Percentiles rank a stretch among this genome's conserved stretches.
Evolutionary conservation across 2,888 invertebrate genomes (phyloP).

Genomic region (Pheosia gnoma): DNA sequence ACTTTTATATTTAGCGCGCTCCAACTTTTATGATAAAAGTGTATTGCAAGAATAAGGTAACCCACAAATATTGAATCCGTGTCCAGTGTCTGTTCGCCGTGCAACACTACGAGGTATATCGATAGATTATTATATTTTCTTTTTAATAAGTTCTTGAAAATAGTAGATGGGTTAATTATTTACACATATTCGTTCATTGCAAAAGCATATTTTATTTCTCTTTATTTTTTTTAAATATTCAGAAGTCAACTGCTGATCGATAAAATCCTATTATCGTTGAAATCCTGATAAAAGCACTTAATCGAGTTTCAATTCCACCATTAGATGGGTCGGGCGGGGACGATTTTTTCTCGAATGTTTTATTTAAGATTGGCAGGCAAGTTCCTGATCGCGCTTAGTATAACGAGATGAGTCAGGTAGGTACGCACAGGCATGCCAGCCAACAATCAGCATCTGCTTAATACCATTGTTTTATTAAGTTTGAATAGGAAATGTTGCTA

Average conservation of each 20-base stretch:
- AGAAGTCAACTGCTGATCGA: slow-evolving; percentile 5
- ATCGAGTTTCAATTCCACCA: slow-evolving; percentile 16
- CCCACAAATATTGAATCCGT: not conserved
- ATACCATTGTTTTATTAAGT: not conserved
- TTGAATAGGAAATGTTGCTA: no score
- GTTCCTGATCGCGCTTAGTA: slow-evolving; percentile 19
- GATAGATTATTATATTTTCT: no score
- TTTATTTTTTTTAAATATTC: not conserved
- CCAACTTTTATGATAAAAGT: not conserved
- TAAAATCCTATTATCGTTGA: slow-evolving; percentile 5
- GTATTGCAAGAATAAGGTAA: not conserved
- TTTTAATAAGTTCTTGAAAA: no score
- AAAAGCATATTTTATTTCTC: not conserved
- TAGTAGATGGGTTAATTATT: no score
- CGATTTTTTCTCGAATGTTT: slow-evolving; percentile 31
- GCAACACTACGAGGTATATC: no score
- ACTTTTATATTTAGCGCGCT: not conserved
- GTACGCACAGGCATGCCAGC: not conserved
- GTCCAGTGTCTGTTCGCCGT: not conserved
- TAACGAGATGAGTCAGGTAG: slow-evolving; percentile 16
- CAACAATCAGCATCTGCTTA: not conserved
- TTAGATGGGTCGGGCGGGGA: slow-evolving; percentile 21
- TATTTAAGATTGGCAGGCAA: slow-evolving; percentile 28
- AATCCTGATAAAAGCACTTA: slow-evolving; percentile 11
- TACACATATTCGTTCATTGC: not conserved